A percentile compares a stretch with the other conserved stretches of the same genome.
Evolutionary conservation across 2,888 invertebrate genomes (phyloP).

Genomic region (Boloria selene): DNA sequence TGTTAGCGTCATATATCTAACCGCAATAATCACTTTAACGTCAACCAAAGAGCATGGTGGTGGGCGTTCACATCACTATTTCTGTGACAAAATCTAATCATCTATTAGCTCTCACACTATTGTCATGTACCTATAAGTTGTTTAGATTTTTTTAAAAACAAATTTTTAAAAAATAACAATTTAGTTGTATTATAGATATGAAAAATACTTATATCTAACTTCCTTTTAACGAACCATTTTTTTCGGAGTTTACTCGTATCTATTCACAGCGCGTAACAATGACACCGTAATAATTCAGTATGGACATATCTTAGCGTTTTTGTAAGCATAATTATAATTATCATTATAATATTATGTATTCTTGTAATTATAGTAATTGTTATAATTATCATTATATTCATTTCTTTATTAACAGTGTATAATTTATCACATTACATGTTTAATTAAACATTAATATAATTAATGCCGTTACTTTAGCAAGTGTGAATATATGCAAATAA

Average conservation of each 20-base stretch:
- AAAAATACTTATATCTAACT: too few relatives aligned
- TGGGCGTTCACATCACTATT: conserved; percentile 20
- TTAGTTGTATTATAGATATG: too few relatives aligned
- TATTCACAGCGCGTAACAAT: too few relatives aligned
- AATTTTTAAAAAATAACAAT: too few relatives aligned
- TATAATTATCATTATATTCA: conserved; percentile 1
- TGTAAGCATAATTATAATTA: not conserved
- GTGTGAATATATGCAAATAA: too few relatives aligned
- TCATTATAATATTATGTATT: not conserved
- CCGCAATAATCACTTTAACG: conserved; percentile 23
- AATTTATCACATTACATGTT: too few relatives aligned
- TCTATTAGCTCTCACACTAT: conserved; percentile 15
- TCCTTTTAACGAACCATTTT: too few relatives aligned
- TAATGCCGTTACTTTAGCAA: too few relatives aligned
- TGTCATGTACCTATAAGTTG: conserved; percentile 6
- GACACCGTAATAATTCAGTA: too few relatives aligned
- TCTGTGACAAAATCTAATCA: conserved; percentile 20
- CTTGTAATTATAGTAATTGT: conserved; percentile 1
- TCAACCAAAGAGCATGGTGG: conserved; percentile 23
- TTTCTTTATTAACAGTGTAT: not conserved
- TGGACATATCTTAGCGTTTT: not conserved
- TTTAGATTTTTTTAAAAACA: not conserved
- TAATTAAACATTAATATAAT: too few relatives aligned
- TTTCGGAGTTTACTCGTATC: too few relatives aligned
- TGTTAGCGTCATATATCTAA: conserved; percentile 16